phyloP scores from a whole-genome alignment of 1,140 invertebrate species.

The Pseudomyrmex dendroicus region DNA sequence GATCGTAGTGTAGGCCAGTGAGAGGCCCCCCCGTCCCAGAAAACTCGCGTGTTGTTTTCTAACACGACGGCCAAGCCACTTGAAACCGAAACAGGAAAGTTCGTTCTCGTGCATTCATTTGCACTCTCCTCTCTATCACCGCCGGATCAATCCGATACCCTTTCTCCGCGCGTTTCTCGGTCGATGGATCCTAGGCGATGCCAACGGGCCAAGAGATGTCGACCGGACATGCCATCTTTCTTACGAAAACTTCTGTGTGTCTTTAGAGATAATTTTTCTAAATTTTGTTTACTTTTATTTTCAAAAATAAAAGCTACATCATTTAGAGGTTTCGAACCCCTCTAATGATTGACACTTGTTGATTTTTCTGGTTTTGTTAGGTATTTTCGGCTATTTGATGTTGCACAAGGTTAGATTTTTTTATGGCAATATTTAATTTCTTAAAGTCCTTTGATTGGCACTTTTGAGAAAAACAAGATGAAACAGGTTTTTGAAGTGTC shows the following conservation, averaged over 20 bases:
- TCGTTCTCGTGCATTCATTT: too few relatives aligned
- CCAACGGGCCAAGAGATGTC: neutral
- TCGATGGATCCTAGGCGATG: neutral
- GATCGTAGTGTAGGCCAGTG: conserved; percentile 68
- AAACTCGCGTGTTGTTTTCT: conserved; percentile 63
- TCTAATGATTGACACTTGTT: too few relatives aligned
- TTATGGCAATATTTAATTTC: too few relatives aligned
- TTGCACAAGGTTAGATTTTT: too few relatives aligned
- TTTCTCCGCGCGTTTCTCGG: conserved; percentile 34
- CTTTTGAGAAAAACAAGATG: neutral
- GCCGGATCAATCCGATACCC: conserved; percentile 27
- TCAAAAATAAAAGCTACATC: too few relatives aligned
- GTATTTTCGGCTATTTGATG: too few relatives aligned
- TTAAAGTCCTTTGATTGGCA: too few relatives aligned
- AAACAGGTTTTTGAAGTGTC: neutral
- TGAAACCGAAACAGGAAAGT: conserved; percentile 71
- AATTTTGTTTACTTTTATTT: neutral
- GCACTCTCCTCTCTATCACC: conserved; percentile 54
- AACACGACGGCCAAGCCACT: conserved; percentile 50
- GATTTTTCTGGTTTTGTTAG: neutral
- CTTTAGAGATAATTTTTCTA: neutral
- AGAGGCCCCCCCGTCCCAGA: conserved; percentile 76
- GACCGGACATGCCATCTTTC: neutral
- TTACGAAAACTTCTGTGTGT: neutral
- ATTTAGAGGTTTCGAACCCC: too few relatives aligned